Percentiles rank a stretch among this genome's conserved stretches.
phyloP scores from a whole-genome alignment of 2,113 vertebrate species.

The Brachyhypopomus gauderio region DNA sequence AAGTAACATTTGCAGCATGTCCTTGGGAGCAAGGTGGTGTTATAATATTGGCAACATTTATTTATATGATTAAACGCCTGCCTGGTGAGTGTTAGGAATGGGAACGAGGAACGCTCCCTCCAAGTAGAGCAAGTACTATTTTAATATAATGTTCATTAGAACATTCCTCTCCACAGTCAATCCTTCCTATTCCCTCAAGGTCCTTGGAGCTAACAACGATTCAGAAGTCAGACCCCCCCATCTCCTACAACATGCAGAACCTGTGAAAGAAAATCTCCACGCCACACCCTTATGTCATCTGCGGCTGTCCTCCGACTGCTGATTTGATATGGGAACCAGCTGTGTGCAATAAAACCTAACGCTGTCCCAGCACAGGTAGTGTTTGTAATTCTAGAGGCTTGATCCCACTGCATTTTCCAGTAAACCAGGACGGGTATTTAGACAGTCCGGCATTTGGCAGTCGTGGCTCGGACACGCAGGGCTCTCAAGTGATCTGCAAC shows the following conservation, averaged over 20 bases:
- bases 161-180: conserved; percentile 47
- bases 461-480: background rate
- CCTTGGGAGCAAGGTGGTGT: conserved; percentile 9
- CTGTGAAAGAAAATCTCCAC: conserved; percentile 37
- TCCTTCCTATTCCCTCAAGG: conserved; percentile 54
- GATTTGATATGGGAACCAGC: conserved; percentile 49
- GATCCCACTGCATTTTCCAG: conserved; percentile 3
- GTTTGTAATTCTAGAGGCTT: conserved; percentile 40
- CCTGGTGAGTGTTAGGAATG: background rate
- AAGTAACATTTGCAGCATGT: conserved; percentile 1
- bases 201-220: background rate
- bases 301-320: conserved; percentile 25
- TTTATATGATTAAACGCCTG: conserved; percentile 12
- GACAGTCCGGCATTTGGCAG: conserved; percentile 20
- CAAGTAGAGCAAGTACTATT: background rate
- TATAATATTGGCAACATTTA: background rate
- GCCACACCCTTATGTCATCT: conserved; percentile 41
- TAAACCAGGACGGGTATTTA: conserved; percentile 14
- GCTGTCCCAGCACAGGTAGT: conserved; percentile 53
- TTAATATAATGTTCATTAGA: background rate
- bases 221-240: background rate
- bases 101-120: background rate
- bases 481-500: background rate
- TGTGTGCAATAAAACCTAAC: conserved; percentile 51
- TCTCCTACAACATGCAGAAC: background rate